Conservation (phyloP, 2,888 invertebrate species). For the Meandrusa payeni region DNA sequence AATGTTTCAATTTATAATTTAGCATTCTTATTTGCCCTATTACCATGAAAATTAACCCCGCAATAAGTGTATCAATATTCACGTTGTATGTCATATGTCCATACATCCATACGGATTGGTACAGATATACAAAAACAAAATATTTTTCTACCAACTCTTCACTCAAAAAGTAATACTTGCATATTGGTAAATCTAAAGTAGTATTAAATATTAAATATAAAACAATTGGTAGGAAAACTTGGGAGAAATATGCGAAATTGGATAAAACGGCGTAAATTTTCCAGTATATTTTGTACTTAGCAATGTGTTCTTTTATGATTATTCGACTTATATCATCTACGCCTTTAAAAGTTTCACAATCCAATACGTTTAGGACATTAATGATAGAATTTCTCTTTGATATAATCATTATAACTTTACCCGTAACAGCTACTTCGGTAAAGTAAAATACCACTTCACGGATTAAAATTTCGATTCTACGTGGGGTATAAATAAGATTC, state of each 20-base stretch:
- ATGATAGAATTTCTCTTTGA: constrained; percentile 45
- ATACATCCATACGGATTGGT: constrained; percentile 51
- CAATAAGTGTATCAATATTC: constrained; percentile 47
- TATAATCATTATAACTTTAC: constrained; percentile 52
- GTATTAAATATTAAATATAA: constrained; percentile 39
- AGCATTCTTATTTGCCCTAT: constrained; percentile 39
- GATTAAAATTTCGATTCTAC: constrained; percentile 50
- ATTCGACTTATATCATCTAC: constrained; percentile 38
- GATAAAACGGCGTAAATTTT: constrained; percentile 38
- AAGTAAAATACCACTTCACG: constrained; percentile 48
- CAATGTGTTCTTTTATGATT: constrained; percentile 38
- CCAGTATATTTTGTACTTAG: constrained; percentile 41
- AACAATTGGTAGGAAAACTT: constrained; percentile 44
- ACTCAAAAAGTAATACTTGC: constrained; percentile 59
- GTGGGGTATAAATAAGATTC: constrained; percentile 53
- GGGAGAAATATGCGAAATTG: constrained; percentile 39
- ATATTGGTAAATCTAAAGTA: constrained; percentile 50
- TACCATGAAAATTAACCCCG: constrained; percentile 18
- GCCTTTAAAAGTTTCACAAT: constrained; percentile 47
- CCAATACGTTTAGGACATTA: constrained; percentile 46
- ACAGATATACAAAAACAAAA: constrained; percentile 43
- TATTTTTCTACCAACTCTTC: constrained; percentile 42
- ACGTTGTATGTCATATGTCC: constrained; percentile 56
- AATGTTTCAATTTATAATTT: constrained; percentile 42
- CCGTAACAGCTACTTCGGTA: constrained; percentile 33